A percentile compares a stretch with the other conserved stretches of the same genome.
phyloP scores from a whole-genome alignment of 1,140 invertebrate species.

The Drosophila sp. region DNA sequence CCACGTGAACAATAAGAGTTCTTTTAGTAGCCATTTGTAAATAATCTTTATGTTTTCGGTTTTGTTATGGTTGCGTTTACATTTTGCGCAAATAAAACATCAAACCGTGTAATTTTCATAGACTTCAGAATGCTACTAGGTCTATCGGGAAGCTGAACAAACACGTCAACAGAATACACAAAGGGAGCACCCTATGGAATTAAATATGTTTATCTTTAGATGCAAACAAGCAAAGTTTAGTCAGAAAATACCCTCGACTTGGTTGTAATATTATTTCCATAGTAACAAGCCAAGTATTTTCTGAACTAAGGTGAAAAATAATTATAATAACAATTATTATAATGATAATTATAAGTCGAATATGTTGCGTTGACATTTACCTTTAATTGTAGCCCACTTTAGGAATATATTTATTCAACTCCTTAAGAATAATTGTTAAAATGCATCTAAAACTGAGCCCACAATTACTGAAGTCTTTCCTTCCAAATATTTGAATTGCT shows the following conservation, averaged over 20 bases:
- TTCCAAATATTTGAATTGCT: not conserved
- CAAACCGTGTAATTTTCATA: slow-evolving; percentile 65
- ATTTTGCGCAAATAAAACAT: slow-evolving; percentile 56
- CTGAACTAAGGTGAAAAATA: too few relatives aligned
- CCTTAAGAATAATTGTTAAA: too few relatives aligned
- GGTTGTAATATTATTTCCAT: too few relatives aligned
- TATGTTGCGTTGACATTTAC: too few relatives aligned
- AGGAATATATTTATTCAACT: too few relatives aligned
- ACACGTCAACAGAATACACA: slow-evolving; percentile 10
- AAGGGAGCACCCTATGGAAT: slow-evolving; percentile 15
- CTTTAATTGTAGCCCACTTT: too few relatives aligned
- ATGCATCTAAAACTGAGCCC: too few relatives aligned
- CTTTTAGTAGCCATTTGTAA: slow-evolving; percentile 14
- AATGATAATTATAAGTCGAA: too few relatives aligned
- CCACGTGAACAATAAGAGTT: slow-evolving; percentile 9
- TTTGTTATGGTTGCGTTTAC: slow-evolving; percentile 40
- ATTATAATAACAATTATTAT: not conserved
- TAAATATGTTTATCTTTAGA: slow-evolving; percentile 1
- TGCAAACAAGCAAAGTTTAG: not conserved
- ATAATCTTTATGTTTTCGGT: slow-evolving; percentile 6
- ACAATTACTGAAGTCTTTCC: not conserved
- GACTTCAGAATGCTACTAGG: slow-evolving; percentile 6
- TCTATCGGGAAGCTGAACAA: slow-evolving; percentile 19
- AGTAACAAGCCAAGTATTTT: too few relatives aligned
- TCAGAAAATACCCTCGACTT: not conserved